These are phyloP conservation scores for Onthophagus taurus DNA, from an alignment of 1,140 invertebrate species.

Conservation along the genomic window DNA sequence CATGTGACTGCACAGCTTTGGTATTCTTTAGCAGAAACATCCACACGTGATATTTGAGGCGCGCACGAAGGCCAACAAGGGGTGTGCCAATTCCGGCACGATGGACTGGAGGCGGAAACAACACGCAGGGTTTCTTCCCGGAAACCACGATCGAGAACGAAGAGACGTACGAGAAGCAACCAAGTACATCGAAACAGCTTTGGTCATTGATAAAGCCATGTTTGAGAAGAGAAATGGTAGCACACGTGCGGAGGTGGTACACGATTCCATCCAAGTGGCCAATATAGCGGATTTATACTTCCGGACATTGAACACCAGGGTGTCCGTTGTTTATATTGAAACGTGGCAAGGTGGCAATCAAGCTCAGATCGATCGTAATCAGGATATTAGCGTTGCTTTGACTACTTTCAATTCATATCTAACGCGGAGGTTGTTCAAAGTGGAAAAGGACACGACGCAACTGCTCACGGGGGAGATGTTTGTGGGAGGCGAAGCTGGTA, in stretches of 20 bases:
- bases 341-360: constrained; percentile 86
- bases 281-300: constrained; percentile 85
- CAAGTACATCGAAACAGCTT: constrained; percentile 86
- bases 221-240: constrained; percentile 87
- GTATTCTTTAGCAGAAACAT: constrained; percentile 83
- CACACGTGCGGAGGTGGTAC: constrained; percentile 78
- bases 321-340: constrained; percentile 92
- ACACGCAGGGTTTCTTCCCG: constrained; percentile 38
- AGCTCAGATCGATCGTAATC: constrained; percentile 65
- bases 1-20: constrained; percentile 41
- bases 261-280: constrained; percentile 91
- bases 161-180: constrained; percentile 78
- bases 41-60: constrained; percentile 94
- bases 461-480: constrained; percentile 80
- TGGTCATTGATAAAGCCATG: constrained; percentile 89
- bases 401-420: constrained; percentile 86
- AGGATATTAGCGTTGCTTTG: constrained; percentile 78
- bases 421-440: constrained; percentile 67
- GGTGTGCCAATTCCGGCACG: constrained; percentile 72
- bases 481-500: constrained; percentile 75
- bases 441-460: constrained; percentile 82
- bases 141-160: constrained; percentile 33
- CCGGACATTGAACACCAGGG: constrained; percentile 81
- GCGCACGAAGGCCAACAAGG: constrained; percentile 74
- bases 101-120: constrained; percentile 61